phyloP scores from a whole-genome alignment of 1,140 invertebrate species.

The Euschistus heros region DNA sequence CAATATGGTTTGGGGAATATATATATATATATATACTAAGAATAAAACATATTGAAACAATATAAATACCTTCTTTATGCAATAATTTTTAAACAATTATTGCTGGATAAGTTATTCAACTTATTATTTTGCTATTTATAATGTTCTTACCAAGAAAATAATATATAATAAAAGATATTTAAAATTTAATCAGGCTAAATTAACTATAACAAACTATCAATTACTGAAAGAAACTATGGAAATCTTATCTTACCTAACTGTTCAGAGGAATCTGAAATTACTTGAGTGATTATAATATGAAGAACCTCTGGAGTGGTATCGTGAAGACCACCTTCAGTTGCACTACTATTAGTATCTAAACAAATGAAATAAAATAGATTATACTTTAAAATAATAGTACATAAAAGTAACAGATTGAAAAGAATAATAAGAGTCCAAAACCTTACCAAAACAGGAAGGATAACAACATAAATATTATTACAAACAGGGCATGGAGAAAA shows the following conservation, averaged over 20 bases:
- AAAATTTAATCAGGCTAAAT: no score
- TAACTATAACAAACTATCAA: background rate
- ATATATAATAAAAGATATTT: no score
- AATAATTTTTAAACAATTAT: no score
- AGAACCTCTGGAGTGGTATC: conserved; percentile 79
- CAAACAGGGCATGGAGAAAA: background rate
- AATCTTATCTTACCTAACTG: conserved; percentile 36
- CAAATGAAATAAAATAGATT: conserved; percentile 11
- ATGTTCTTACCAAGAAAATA: no score
- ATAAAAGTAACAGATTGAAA: no score
- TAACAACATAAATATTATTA: background rate
- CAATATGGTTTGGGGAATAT: no score
- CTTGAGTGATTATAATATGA: conserved; percentile 56
- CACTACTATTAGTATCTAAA: conserved; percentile 42
- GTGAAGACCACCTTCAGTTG: conserved; percentile 70
- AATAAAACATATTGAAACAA: no score
- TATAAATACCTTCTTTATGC: no score
- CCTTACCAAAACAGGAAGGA: background rate
- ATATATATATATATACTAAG: no score
- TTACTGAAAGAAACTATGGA: background rate
- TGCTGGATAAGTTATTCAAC: no score
- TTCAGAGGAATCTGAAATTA: conserved; percentile 34
- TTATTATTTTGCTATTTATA: no score
- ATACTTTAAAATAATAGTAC: background rate
- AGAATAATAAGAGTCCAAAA: background rate